Evolutionary conservation across 2,113 vertebrate species (phyloP).

Genomic region (Leptodactylus fuscus): DNA sequence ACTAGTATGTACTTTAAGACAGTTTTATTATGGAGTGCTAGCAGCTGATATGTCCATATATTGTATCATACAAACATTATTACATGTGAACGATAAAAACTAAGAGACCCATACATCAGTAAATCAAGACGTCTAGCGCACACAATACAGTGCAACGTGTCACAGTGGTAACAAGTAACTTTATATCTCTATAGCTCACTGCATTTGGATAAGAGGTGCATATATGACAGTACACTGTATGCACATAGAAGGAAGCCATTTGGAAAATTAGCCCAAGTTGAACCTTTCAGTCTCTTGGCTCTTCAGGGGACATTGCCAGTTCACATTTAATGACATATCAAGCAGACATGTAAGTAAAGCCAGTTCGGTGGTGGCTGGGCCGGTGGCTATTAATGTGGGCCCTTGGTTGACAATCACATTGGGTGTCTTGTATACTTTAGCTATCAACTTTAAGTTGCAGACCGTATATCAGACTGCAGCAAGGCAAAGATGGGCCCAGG

Average conservation of each 20-base stretch:
- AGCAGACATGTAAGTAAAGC: too few species aligned
- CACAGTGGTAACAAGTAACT: conserved; percentile 18
- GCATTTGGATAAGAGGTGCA: background rate
- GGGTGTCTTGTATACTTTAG: background rate
- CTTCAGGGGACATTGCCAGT: background rate
- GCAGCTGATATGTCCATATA: conserved; percentile 7
- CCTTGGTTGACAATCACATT: background rate
- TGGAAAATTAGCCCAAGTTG: background rate
- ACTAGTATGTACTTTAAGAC: background rate
- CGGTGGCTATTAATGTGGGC: background rate
- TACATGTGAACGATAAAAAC: background rate
- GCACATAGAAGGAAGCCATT: background rate
- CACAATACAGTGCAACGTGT: background rate
- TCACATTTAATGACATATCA: background rate
- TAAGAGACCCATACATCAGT: background rate
- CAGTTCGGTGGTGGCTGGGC: background rate
- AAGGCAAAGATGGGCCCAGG: too few species aligned
- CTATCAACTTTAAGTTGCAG: background rate
- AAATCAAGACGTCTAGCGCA: background rate
- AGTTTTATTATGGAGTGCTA: background rate
- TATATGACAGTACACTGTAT: background rate
- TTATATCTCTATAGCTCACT: background rate
- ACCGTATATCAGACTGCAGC: too few species aligned
- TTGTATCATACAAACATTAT: background rate
- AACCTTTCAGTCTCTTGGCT: too few species aligned